Conservation (phyloP, 2,797 vertebrate genomes). For the Pachyuromys duprasi region DNA sequence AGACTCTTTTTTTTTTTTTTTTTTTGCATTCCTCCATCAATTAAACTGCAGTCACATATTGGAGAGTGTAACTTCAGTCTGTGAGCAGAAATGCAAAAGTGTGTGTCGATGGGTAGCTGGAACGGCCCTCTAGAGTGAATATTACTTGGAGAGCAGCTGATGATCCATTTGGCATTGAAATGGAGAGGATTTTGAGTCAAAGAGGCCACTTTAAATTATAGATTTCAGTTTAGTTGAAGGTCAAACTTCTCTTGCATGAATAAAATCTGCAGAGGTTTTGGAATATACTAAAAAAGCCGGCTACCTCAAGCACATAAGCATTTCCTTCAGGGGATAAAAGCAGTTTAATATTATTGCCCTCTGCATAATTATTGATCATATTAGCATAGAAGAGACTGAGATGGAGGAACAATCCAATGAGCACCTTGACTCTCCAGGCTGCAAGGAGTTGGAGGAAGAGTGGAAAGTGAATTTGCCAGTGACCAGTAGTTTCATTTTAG, state of each 20-base stretch:
- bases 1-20: conserved; percentile 73
- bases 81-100: conserved; percentile 77
- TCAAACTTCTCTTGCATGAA: conserved; percentile 80
- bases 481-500: conserved; percentile 43
- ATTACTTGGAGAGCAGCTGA: conserved; percentile 76
- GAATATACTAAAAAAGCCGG: conserved; percentile 74
- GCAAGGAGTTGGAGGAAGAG: not conserved
- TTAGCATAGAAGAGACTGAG: conserved; percentile 62
- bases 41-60: conserved; percentile 80
- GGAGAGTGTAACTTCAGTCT: conserved; percentile 75
- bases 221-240: conserved; percentile 83
- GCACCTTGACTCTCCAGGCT: conserved; percentile 46
- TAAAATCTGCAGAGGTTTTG: conserved; percentile 80
- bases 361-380: conserved; percentile 73
- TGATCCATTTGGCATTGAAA: conserved; percentile 81
- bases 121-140: conserved; percentile 74
- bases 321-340: conserved; percentile 74
- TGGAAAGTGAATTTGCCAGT: not conserved
- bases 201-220: conserved; percentile 83
- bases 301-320: conserved; percentile 70
- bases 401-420: conserved; percentile 13
- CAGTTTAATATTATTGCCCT: conserved; percentile 74
- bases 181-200: conserved; percentile 80
- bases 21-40: conserved; percentile 77
- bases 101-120: conserved; percentile 67